A percentile compares a stretch with the other conserved stretches of the same genome.
Conservation (phyloP, 2,797 vertebrate species). For the Sebastiscus albofasciatus region DNA sequence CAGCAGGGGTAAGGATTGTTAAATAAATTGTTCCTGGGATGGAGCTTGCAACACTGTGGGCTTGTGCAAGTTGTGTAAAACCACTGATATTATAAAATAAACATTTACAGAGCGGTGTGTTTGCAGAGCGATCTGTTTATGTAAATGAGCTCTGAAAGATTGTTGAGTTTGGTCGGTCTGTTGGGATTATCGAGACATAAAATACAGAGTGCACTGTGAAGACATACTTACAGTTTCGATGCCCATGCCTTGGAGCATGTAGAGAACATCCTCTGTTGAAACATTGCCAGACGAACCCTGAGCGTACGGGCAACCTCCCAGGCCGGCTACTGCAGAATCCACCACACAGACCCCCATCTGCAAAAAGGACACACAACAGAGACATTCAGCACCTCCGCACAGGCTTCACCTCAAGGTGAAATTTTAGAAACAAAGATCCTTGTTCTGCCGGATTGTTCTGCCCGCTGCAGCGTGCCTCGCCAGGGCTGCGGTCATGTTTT, state of each 20-base stretch:
- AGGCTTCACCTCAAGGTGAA: slow-evolving; percentile 49
- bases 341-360: slow-evolving; percentile 97
- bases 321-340: slow-evolving; percentile 93
- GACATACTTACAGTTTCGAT: slow-evolving; percentile 90
- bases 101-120: slow-evolving; percentile 50
- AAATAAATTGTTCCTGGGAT: slow-evolving; percentile 65
- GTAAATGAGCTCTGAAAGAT: slow-evolving; percentile 42
- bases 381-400: slow-evolving; percentile 56
- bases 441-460: slow-evolving; percentile 68
- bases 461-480: slow-evolving; percentile 41
- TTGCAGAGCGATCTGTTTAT: slow-evolving; percentile 60
- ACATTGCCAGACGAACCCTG: slow-evolving; percentile 95
- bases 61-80: slow-evolving; percentile 52
- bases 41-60: background rate
- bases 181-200: slow-evolving; percentile 28
- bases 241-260: slow-evolving; percentile 95
- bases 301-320: slow-evolving; percentile 96
- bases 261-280: slow-evolving; percentile 96
- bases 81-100: slow-evolving; percentile 63
- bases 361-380: slow-evolving; percentile 65
- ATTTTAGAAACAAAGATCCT: slow-evolving; percentile 71
- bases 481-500: slow-evolving; percentile 66
- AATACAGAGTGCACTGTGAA: slow-evolving; percentile 61
- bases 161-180: slow-evolving; percentile 30
- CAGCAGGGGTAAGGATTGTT: slow-evolving; percentile 83